Evolutionary conservation across 2,113 vertebrate genomes (phyloP).

Genomic region (Lycocorax pyrrhopterus): DNA sequence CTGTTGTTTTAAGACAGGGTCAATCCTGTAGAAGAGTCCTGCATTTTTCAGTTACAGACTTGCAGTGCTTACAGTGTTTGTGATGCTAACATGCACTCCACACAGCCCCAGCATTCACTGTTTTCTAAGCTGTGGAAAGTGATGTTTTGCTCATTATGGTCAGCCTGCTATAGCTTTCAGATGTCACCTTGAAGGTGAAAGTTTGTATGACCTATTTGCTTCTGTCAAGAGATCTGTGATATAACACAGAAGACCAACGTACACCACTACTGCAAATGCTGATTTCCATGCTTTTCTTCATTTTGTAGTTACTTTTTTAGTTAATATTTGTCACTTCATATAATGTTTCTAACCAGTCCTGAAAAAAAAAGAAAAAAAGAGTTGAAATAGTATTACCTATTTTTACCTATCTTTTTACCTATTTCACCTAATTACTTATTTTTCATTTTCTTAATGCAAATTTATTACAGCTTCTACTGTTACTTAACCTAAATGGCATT

Average conservation of each 20-base stretch:
- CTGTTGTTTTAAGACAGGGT: neutral
- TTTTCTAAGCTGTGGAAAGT: neutral
- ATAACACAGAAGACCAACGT: neutral
- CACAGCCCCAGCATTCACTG: neutral
- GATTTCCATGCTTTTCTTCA: neutral
- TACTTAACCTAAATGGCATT: neutral
- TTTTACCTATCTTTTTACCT: neutral
- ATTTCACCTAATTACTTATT: neutral
- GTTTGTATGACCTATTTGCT: neutral
- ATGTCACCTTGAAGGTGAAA: neutral
- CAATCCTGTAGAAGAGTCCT: neutral
- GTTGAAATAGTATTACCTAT: neutral
- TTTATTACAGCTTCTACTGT: neutral
- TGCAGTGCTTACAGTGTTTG: neutral
- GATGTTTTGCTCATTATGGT: neutral
- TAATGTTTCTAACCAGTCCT: neutral
- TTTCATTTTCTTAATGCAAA: neutral
- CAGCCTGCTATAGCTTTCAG: neutral
- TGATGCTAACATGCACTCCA: neutral
- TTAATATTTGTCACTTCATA: neutral
- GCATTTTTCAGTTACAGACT: neutral
- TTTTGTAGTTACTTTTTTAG: neutral
- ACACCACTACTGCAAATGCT: neutral
- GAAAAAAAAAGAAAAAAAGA: neutral
- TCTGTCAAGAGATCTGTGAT: neutral